phyloP scores from a whole-genome alignment of 2,797 vertebrate species.

The Cyclura pinguis region DNA sequence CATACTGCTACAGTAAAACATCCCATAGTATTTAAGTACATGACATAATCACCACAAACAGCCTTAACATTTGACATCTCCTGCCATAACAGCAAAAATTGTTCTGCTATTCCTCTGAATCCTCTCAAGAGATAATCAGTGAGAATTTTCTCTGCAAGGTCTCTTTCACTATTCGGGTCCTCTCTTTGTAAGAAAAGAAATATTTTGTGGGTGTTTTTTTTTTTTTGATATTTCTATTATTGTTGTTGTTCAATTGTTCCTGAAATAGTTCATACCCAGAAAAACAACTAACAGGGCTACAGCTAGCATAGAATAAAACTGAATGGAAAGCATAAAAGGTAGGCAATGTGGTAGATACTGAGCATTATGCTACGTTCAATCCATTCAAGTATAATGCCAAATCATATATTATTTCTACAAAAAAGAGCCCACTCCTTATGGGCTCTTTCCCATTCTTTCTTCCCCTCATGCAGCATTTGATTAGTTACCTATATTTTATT shows the following conservation, averaged over 20 bases:
- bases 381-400: not conserved
- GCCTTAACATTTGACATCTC: conserved; percentile 1
- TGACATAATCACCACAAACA: not conserved
- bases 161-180: not conserved
- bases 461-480: not conserved
- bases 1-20: not conserved
- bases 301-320: not conserved
- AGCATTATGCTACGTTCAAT: not conserved
- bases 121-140: conserved; percentile 1
- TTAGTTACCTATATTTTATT: not conserved
- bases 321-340: not conserved
- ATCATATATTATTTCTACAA: not conserved
- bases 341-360: not conserved
- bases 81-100: not conserved
- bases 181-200: not conserved
- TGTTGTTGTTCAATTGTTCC: not conserved
- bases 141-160: not conserved
- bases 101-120: not conserved
- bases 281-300: not conserved
- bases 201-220: not conserved
- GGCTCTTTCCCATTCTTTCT: not conserved
- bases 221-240: not conserved
- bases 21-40: not conserved
- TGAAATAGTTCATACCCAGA: not conserved
- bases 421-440: not conserved